phyloP scores from a whole-genome alignment of 2,113 vertebrate genomes.

The Abramis brama region DNA sequence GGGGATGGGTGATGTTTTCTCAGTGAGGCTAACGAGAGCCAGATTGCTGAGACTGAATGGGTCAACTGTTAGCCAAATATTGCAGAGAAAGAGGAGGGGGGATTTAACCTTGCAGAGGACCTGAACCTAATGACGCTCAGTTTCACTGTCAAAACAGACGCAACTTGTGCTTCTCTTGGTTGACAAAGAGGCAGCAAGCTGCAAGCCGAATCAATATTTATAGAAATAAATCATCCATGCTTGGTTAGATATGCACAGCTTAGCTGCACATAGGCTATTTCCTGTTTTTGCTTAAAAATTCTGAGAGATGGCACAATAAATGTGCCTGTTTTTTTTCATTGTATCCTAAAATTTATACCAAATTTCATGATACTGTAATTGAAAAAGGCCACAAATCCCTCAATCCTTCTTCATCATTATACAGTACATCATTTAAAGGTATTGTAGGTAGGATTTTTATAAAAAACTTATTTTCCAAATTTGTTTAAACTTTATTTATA shows the following conservation, averaged over 20 bases:
- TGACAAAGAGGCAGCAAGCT: background rate
- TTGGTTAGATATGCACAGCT: background rate
- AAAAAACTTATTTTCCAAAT: too few species aligned
- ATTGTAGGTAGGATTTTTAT: too few species aligned
- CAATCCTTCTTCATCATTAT: background rate
- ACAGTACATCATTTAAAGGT: background rate
- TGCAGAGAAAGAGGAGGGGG: background rate
- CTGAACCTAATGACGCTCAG: background rate
- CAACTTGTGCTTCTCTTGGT: slow-evolving; percentile 8
- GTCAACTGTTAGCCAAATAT: slow-evolving; percentile 39
- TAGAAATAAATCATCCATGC: slow-evolving; percentile 19
- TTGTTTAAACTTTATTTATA: too few species aligned
- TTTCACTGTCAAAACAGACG: slow-evolving; percentile 39
- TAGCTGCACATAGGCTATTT: background rate
- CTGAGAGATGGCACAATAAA: background rate
- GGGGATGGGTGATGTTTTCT: background rate
- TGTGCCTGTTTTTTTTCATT: slow-evolving; percentile 2
- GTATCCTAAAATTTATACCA: background rate
- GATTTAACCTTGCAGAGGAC: background rate
- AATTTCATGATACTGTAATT: background rate
- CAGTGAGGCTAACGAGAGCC: background rate
- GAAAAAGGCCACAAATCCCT: background rate
- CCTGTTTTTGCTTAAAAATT: background rate
- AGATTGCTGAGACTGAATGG: slow-evolving; percentile 43
- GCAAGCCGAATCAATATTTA: slow-evolving; percentile 45